Conservation (phyloP, 2,888 invertebrate species). For the Epinotia brunnichana region DNA sequence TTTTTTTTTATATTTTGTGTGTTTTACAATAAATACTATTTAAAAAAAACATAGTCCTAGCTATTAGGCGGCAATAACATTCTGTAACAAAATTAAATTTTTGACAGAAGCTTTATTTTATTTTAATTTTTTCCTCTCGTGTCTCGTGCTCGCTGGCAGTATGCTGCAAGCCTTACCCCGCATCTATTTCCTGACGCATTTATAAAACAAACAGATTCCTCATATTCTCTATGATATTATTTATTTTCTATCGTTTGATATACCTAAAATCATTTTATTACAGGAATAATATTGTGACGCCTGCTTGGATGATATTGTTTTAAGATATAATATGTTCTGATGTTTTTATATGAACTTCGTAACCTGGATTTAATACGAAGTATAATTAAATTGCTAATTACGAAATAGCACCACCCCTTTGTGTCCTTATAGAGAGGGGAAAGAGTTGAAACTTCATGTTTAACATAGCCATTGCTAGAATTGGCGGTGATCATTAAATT, state of each 20-base stretch:
- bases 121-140: no score
- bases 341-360: background rate
- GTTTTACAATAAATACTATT: no score
- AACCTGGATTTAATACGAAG: background rate
- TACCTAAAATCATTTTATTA: constrained; percentile 42
- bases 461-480: no score
- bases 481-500: no score
- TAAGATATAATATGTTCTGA: background rate
- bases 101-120: no score
- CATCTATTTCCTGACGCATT: constrained; percentile 39
- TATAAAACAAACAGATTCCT: constrained; percentile 39
- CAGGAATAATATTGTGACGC: constrained; percentile 40
- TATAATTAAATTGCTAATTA: background rate
- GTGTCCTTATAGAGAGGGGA: no score
- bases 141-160: constrained; percentile 11
- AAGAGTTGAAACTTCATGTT: no score
- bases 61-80: no score
- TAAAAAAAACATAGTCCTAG: no score
- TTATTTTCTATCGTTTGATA: constrained; percentile 42
- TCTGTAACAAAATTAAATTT: no score
- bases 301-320: constrained; percentile 20
- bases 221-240: constrained; percentile 41
- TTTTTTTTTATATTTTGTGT: no score
- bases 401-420: background rate
- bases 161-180: background rate